Base-by-base conservation (phyloP, 2,797 vertebrate genomes). In the Pseudopleuronectes americanus region DNA sequence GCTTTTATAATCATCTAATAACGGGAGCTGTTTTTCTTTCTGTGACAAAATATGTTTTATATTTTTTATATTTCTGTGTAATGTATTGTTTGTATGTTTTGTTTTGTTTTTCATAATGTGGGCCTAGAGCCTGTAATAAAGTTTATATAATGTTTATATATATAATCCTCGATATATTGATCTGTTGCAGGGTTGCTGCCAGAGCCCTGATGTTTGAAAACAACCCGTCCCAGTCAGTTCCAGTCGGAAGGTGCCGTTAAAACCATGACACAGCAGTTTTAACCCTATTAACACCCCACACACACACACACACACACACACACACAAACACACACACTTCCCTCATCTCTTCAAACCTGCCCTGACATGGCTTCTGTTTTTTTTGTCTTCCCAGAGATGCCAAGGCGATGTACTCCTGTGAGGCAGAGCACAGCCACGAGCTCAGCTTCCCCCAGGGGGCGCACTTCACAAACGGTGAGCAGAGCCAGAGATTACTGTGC, bases 371-470 rank as follows among this genome's bases (percentile, higher is more conserved):
- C 48, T 9, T 9, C 2, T 31, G 31, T 33, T 38, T 13, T 12
- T 10, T 12, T 12, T 81, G 47, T 61, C 26, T 74, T 68, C 92
- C 49, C 75, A 99, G 97, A 77, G 95, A 97, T 81, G 97, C 96
- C 64, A 97, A 96, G 89, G 97, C 97, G 14, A 96, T 97, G 93
- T 98, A 97, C 86, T 97, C 96, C 68, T 98, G 97, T 68, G 95
- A 99, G 84, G 97, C 97, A 8, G 96, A 97, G 77, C 96, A 99
- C 84, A 97, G 96, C 87, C 96, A 98, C 9, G 97, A 99, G 89
- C 95, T 99, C 71, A 98, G 96, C 89, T 98, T 99, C 88, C 98
- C 97, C 60, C 95, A 98, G 88, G 97, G 97, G 84, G 97, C 97
- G 24, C 86, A 96, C 78, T 97, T 99, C 90, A 95, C 95, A 68